Base-by-base conservation (phyloP, 2,113 vertebrate genomes). In the Murina feae region DNA sequence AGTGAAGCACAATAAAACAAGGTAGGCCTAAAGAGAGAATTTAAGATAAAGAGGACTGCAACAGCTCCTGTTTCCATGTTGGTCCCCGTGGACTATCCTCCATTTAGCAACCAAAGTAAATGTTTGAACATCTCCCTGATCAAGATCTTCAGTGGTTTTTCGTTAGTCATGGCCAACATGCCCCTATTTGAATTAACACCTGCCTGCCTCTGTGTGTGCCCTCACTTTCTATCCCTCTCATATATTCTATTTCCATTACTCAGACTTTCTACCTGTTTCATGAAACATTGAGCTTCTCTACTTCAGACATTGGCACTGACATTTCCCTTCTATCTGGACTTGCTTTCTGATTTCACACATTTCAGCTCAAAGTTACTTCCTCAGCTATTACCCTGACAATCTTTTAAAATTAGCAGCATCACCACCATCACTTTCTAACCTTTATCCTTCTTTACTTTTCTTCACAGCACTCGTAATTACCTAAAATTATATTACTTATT, bases 371-470 rank as follows among this genome's bases (percentile, higher is more conserved):
- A 90, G 28, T 75, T 69, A 58, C 28, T 58, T 89, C 5, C 44
- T 94, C 49, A 87, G 16, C 39, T 6, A 58, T 75, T 72, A 60
- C 39, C 42, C 14, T 96, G 51, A 42, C 0, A 71, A 66, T 30
- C 6, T 76, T 80, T 84, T 81, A 47, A 96, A 87, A 84, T 60
- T 35, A 96, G 8, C 10, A 90, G 6, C 37, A 80, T 60, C 18
- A 53, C 12, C 35, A 42, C 47, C 32, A 17, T 88, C 9, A 68
- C n/a, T 60, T 90, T 85, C 44, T 76, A 78, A 16, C 4, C 4
- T 88, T 89, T 76, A 53, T 51, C 72, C 20, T 79, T 82, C 13
- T 91, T 94, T 49, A 69, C 32, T 55, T 92, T 96, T 69, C 32
- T 84, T 80, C 17, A 32, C 1, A 60, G 44, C 32, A 68, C n/a